These are phyloP conservation scores for Xestia xanthographa DNA, from an alignment of 2,888 invertebrate genomes.

Conservation along the genomic window DNA sequence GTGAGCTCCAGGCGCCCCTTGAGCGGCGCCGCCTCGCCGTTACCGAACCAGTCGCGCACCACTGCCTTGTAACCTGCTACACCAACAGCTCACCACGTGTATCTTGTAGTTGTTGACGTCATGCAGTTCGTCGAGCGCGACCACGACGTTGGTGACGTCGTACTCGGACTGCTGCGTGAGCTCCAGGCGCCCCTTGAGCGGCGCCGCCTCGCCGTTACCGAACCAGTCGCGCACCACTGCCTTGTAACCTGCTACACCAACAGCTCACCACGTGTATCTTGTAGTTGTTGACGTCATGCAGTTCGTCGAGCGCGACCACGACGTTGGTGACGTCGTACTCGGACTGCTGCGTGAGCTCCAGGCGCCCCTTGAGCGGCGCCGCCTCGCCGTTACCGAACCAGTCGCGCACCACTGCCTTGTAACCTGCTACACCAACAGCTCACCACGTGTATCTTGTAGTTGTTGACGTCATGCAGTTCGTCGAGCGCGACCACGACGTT, in stretches of 20 bases:
- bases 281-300: constrained; percentile 93
- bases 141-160: constrained; percentile 94
- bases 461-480: constrained; percentile 92
- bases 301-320: constrained; percentile 93
- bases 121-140: constrained; percentile 93
- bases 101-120: constrained; percentile 94
- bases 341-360: constrained; percentile 96
- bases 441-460: constrained; percentile 96
- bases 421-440: constrained; percentile 63
- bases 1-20: constrained; percentile 95
- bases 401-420: constrained; percentile 93
- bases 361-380: constrained; percentile 92
- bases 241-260: no score
- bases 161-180: constrained; percentile 96
- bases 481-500: constrained; percentile 94
- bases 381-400: constrained; percentile 96
- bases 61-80: constrained; percentile 76
- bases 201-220: constrained; percentile 93
- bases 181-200: constrained; percentile 94
- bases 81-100: constrained; percentile 92
- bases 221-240: constrained; percentile 97
- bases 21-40: constrained; percentile 92
- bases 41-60: constrained; percentile 96
- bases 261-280: constrained; percentile 94
- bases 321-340: constrained; percentile 96